Percentiles rank a stretch among this genome's conserved stretches.
Evolutionary conservation across 2,888 invertebrate species (phyloP).

Genomic region (Metacarcinus magister): DNA sequence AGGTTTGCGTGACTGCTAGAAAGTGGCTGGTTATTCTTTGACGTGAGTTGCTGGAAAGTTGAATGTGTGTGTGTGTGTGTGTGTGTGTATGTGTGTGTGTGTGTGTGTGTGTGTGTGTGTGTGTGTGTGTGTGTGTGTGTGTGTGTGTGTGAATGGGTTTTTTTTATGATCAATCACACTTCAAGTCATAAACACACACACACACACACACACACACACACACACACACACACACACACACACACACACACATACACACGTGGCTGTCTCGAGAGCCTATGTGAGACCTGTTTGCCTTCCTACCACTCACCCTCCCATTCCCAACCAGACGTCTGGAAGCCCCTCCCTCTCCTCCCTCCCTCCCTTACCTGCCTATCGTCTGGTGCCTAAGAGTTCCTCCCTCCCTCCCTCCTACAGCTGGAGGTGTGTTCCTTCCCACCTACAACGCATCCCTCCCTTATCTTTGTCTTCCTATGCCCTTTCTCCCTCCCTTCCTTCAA

Average conservation of each 20-base stretch:
- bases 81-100: slow-evolving; percentile 14
- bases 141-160: background rate
- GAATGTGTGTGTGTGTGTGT: slow-evolving; percentile 19
- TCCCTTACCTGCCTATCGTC: background rate
- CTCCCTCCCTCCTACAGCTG: background rate
- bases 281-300: background rate
- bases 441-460: background rate
- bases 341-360: background rate
- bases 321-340: background rate
- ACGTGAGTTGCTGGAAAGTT: background rate
- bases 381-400: background rate
- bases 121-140: background rate
- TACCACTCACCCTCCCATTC: background rate
- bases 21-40: background rate
- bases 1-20: background rate
- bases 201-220: background rate
- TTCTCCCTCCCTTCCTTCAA: background rate
- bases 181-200: background rate
- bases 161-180: too few relatives aligned
- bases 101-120: slow-evolving; percentile 22
- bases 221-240: slow-evolving; percentile 26
- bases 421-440: background rate
- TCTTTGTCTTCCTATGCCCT: background rate
- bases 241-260: slow-evolving; percentile 10
- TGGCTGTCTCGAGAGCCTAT: background rate